These are phyloP conservation scores for Pseudopipra pipra DNA, from an alignment of 2,113 vertebrate species.

Conservation along the genomic window DNA sequence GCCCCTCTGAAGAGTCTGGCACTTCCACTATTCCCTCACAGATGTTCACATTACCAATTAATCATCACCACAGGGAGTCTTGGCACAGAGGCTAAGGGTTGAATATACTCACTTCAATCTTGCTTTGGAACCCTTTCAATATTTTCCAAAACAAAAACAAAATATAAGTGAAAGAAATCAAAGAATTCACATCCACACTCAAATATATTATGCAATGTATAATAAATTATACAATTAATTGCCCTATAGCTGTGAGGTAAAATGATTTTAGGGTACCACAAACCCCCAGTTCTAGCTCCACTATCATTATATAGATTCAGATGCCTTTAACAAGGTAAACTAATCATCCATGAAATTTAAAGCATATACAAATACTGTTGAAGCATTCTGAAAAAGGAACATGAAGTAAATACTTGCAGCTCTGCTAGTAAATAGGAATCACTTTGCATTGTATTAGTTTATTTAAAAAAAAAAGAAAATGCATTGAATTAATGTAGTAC, in stretches of 20 bases:
- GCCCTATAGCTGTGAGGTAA: background rate
- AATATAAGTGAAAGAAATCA: background rate
- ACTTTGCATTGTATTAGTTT: background rate
- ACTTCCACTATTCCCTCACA: background rate
- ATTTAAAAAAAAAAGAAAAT: rapidly evolving
- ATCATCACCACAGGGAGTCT: background rate
- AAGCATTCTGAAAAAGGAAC: background rate
- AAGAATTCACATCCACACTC: background rate
- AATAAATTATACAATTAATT: background rate
- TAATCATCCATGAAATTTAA: background rate
- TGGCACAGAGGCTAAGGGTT: background rate
- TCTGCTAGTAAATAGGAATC: background rate
- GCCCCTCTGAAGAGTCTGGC: background rate
- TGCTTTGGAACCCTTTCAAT: background rate
- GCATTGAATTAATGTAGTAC: background rate
- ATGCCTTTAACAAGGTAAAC: background rate
- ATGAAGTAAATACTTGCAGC: background rate
- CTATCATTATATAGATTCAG: background rate
- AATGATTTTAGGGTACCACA: background rate
- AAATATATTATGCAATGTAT: background rate
- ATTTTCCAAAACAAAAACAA: background rate
- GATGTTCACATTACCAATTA: constrained; percentile 17
- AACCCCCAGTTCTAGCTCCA: background rate
- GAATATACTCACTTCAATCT: background rate
- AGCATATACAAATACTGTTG: background rate